Evolutionary conservation across 2,797 vertebrate genomes (phyloP), one percentile per base, ranked within the genome.

Genomic region (Pangasius sanitwongsei): DNA sequence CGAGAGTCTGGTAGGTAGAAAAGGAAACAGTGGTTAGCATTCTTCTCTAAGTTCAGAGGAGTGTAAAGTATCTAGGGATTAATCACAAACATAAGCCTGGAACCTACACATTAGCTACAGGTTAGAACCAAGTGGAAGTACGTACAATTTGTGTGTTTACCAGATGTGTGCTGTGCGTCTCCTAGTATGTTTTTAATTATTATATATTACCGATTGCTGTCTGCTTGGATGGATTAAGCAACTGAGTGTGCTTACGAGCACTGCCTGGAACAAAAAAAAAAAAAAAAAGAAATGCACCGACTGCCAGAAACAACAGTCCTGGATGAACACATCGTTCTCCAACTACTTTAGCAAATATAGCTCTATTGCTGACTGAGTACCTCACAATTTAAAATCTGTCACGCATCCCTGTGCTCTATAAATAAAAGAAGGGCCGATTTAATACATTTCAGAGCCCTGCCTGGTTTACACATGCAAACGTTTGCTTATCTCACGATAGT

Each of bases 281-380:
- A 41, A 37, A 3, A 55, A 28, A 65, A 67, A 48, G 41, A 44
- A 48, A n/a, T 48, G 6, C 59, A 18, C 50, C 6, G 63, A 15
- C 4, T 37, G 86, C 61, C 77, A 70, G 65, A 70, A 82, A 55
- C 23, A 34, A 48, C 61, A 69, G 31, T 55, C 12, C 63, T 86
- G 48, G 59, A 57, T 85, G 67, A 83, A 63, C 53, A 69, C 28
- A 50, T 15, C 11, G 37, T 88, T 88, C 83, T 78, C 44, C 28
- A 34, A n/a, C 59, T 44, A 83, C 81, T 83, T 83, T 48, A 41
- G 78, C 37, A 82, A 82, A 83, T 44, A 61, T 6, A 44, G 37
- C 3, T 63, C 57, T 44, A 44, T 63, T 63, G 57, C 37, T 63
- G 23, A 63, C 7, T 3, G n/a, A 69, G 83, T 53, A 69, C 61